Conservation (phyloP, 2,113 vertebrate genomes). For the Austrofundulus limnaeus region DNA sequence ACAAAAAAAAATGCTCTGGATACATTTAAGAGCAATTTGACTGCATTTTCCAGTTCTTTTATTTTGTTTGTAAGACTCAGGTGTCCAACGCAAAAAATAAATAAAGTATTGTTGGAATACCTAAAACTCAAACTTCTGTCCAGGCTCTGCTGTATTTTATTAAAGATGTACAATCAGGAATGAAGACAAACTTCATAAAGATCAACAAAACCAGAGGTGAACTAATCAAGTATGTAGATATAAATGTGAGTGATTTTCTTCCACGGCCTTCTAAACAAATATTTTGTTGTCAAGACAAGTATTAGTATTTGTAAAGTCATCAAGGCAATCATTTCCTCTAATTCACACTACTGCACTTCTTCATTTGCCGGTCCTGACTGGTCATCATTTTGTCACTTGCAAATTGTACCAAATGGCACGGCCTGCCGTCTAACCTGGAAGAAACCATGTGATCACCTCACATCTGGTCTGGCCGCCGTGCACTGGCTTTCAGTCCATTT, state of each 20-base stretch:
- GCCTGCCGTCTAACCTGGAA: not conserved
- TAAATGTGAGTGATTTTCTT: no score
- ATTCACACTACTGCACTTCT: not conserved
- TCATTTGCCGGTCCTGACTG: not conserved
- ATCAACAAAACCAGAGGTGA: no score
- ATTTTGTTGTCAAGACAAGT: not conserved
- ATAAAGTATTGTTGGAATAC: no score
- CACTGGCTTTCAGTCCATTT: not conserved
- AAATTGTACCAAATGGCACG: not conserved
- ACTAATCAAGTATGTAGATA: no score
- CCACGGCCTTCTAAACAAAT: not conserved
- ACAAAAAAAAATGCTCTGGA: no score
- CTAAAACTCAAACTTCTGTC: no score
- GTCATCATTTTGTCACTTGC: not conserved
- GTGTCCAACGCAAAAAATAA: no score
- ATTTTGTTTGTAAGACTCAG: no score
- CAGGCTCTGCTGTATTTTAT: not conserved
- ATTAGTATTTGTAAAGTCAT: not conserved
- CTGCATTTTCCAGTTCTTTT: no score
- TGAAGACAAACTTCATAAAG: not conserved
- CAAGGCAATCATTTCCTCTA: not conserved
- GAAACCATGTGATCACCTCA: not conserved
- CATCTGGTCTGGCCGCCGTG: not conserved
- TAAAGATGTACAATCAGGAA: not conserved
- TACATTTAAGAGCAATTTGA: no score